phyloP scores from a whole-genome alignment of 2,797 vertebrate genomes.

The Ibycter americanus region DNA sequence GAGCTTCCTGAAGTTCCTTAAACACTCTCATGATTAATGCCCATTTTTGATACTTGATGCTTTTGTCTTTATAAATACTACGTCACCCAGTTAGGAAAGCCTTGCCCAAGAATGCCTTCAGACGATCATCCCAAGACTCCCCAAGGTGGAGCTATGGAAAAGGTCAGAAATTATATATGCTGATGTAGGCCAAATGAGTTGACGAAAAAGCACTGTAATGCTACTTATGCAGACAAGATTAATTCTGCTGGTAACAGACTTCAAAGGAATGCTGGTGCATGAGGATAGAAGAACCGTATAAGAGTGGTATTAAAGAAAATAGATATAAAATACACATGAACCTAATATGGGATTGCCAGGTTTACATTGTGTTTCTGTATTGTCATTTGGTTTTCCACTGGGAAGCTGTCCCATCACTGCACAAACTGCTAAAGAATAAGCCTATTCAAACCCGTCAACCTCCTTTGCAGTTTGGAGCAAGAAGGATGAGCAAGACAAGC shows the following conservation, averaged over 20 bases:
- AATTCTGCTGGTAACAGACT: not conserved
- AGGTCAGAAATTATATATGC: not conserved
- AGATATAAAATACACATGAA: not conserved
- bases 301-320: not conserved
- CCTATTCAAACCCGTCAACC: not conserved
- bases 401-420: not conserved
- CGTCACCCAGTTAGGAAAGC: not conserved
- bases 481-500: not conserved
- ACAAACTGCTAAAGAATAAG: too few species aligned
- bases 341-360: not conserved
- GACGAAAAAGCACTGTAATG: not conserved
- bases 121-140: not conserved
- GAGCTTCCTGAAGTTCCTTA: not conserved
- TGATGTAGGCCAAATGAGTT: not conserved
- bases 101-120: not conserved
- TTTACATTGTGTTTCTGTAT: not conserved
- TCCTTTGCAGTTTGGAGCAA: accelerated
- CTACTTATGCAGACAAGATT: not conserved
- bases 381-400: not conserved
- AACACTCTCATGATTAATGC: not conserved
- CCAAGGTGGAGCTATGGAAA: not conserved
- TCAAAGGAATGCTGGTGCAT: not conserved
- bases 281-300: not conserved
- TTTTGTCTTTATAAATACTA: not conserved
- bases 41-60: not conserved